Percentiles rank a stretch among this genome's conserved stretches.
phyloP scores from a whole-genome alignment of 2,113 vertebrate genomes.

The Limnothrissa miodon region DNA sequence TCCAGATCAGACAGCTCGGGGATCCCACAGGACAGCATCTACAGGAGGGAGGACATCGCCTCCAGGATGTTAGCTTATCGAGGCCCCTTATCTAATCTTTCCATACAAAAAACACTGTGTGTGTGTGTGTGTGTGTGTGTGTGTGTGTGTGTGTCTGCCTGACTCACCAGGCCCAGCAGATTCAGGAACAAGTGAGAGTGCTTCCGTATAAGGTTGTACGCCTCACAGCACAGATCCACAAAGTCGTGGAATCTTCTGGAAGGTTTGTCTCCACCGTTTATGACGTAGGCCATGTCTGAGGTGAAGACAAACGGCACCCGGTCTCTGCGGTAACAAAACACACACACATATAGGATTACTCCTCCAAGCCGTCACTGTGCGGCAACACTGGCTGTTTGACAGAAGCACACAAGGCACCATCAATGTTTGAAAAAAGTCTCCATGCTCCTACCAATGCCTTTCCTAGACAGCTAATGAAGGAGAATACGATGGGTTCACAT shows the following conservation, averaged over 20 bases:
- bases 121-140: neutral
- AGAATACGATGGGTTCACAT: neutral
- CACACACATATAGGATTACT: neutral
- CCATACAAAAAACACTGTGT: neutral
- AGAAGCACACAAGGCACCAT: neutral
- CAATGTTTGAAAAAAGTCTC: neutral
- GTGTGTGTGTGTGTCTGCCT: neutral
- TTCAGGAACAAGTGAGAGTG: conserved; percentile 97
- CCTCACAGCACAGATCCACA: conserved; percentile 96
- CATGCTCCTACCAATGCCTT: neutral
- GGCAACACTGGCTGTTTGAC: neutral
- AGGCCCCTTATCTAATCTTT: neutral
- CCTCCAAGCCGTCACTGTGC: neutral
- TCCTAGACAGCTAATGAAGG: neutral
- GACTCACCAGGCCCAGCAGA: conserved; percentile 87
- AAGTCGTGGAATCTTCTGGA: conserved; percentile 98
- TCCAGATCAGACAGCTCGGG: conserved; percentile 92
- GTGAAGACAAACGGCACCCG: conserved; percentile 97
- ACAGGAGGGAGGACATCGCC: neutral
- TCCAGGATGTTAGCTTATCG: neutral
- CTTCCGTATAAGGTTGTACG: conserved; percentile 98
- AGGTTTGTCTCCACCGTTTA: conserved; percentile 95
- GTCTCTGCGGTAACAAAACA: conserved; percentile 73
- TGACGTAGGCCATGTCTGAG: conserved; percentile 98
- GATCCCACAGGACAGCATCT: conserved; percentile 98